These are phyloP conservation scores for Thalassarche chlororhynchos DNA, from an alignment of 2,113 vertebrate species.

Conservation along the genomic window DNA sequence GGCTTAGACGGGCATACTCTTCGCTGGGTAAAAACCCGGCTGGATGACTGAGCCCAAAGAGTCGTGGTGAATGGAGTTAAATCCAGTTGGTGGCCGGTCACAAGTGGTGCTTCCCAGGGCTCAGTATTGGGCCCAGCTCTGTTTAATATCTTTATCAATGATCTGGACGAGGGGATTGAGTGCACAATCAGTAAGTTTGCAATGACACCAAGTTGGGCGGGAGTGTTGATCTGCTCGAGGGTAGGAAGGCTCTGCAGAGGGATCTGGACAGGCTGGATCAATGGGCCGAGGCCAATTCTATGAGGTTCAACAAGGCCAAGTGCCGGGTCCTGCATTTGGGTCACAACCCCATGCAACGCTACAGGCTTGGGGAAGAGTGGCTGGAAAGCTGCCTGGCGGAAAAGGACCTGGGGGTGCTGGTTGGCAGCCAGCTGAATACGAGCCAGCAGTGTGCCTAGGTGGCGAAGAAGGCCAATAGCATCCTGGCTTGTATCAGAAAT, in stretches of 20 bases:
- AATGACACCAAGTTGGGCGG: background rate
- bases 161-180: rapidly evolving
- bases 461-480: background rate
- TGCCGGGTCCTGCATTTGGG: background rate
- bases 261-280: background rate
- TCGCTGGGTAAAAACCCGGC: background rate
- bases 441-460: background rate
- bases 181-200: background rate
- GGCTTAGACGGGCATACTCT: background rate
- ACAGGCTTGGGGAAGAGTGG: background rate
- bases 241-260: background rate
- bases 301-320: background rate
- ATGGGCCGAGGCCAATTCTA: background rate
- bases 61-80: background rate
- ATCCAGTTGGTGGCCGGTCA: rapidly evolving
- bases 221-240: background rate
- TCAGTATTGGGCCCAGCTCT: background rate
- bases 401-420: background rate
- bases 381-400: background rate
- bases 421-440: rapidly evolving
- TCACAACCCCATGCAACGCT: background rate
- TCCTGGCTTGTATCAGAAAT: background rate
- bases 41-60: background rate
- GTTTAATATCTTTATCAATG: background rate
- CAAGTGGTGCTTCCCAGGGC: background rate